Evolutionary conservation across 2,113 vertebrate species (phyloP).

Genomic region (Oriolus oriolus): DNA sequence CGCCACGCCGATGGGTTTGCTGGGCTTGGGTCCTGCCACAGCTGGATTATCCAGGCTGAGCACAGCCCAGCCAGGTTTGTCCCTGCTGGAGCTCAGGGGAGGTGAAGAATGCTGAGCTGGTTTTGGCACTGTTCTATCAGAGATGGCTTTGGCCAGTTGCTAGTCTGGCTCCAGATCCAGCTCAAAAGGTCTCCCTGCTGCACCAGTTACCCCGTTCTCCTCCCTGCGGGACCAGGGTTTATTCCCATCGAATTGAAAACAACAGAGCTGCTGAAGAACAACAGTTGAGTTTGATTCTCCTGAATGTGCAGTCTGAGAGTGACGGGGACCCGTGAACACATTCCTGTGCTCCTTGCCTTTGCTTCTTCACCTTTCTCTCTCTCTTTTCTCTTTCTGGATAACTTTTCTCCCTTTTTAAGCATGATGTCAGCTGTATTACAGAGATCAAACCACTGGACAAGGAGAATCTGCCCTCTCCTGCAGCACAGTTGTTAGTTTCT

Average conservation of each 20-base stretch:
- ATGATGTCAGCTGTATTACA: not conserved
- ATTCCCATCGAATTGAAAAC: not conserved
- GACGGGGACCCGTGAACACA: not conserved
- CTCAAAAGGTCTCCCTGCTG: not conserved
- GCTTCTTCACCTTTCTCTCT: not conserved
- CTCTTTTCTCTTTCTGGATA: not conserved
- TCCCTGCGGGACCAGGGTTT: not conserved
- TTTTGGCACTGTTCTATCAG: not conserved
- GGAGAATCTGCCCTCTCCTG: not conserved
- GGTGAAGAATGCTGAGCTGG: constrained; percentile 24
- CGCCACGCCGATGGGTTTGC: not conserved
- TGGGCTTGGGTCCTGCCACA: not conserved
- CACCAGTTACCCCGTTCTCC: not conserved
- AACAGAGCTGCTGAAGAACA: not conserved
- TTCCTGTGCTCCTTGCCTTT: not conserved
- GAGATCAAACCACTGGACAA: not conserved
- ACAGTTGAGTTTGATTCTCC: not conserved
- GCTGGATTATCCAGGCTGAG: not conserved
- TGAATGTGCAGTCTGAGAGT: fast-evolving
- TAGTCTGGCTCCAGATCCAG: not conserved
- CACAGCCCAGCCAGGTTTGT: not conserved
- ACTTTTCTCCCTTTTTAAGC: not conserved
- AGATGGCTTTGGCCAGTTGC: not conserved
- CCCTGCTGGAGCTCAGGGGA: not conserved
- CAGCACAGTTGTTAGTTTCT: not conserved